Evolutionary conservation across 2,113 vertebrate genomes (phyloP).

Genomic region (Nannobrachium achirus): DNA sequence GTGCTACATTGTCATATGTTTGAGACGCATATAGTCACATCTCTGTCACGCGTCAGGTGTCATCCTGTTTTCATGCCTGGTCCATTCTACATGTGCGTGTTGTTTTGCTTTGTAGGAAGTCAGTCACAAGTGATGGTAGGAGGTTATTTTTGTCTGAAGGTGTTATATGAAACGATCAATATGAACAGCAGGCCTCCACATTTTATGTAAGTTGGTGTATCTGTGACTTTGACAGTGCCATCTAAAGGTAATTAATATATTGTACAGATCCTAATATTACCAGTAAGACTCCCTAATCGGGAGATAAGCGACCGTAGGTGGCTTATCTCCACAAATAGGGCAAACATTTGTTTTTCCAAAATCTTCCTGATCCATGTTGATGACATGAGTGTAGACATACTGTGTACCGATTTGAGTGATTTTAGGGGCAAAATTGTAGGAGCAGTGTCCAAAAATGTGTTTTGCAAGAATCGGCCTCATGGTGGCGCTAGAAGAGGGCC

Average conservation of each 20-base stretch:
- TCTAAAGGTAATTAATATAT: slow-evolving; percentile 8
- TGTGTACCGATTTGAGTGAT: no score
- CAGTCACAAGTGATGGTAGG: slow-evolving; percentile 39
- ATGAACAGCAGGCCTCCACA: slow-evolving; percentile 33
- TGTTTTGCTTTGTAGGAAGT: slow-evolving; percentile 65
- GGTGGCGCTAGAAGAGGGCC: no score
- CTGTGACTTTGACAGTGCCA: slow-evolving; percentile 43
- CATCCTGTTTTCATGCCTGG: slow-evolving; percentile 75
- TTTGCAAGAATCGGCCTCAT: no score
- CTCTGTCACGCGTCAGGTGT: slow-evolving; percentile 74
- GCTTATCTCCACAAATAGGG: no score
- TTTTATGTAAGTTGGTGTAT: slow-evolving; percentile 42
- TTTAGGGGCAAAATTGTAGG: no score
- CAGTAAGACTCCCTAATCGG: no score
- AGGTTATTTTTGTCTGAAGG: slow-evolving; percentile 58
- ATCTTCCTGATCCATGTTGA: no score
- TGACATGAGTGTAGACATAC: no score
- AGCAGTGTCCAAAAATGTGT: no score
- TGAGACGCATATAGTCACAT: slow-evolving; percentile 12
- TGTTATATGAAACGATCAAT: slow-evolving; percentile 41
- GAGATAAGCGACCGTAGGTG: no score
- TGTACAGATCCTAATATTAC: slow-evolving; percentile 7
- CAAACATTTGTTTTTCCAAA: no score
- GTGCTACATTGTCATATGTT: slow-evolving; percentile 20
- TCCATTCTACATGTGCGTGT: slow-evolving; percentile 45